Conservation (phyloP, 2,113 vertebrate genomes). For the Aphyosemion australe region DNA sequence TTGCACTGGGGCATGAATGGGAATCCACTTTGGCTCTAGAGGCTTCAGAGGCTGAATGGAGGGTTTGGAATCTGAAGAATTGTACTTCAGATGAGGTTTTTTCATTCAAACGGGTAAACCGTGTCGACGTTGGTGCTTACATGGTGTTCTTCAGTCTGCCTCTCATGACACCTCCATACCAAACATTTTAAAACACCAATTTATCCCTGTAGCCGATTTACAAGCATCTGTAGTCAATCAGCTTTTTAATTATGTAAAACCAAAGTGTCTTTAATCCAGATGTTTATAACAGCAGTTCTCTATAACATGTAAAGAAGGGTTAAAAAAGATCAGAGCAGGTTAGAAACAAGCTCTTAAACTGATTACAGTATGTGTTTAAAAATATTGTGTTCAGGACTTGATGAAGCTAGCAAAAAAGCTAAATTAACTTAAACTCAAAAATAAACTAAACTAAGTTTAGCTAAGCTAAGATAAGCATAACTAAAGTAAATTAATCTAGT, state of each 20-base stretch:
- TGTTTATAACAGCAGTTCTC: neutral
- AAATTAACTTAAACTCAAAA: too few species aligned
- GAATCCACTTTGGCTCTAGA: slow-evolving; percentile 6
- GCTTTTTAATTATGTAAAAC: too few species aligned
- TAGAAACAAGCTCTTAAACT: too few species aligned
- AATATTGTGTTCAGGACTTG: neutral
- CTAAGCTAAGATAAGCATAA: too few species aligned
- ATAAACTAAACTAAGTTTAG: too few species aligned
- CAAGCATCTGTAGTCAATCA: neutral
- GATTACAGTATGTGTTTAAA: too few species aligned
- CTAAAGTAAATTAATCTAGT: too few species aligned
- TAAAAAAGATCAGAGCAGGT: too few species aligned
- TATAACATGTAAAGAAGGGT: too few species aligned
- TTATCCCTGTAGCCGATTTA: neutral
- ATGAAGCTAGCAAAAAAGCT: neutral
- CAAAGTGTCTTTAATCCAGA: too few species aligned
- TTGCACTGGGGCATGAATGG: slow-evolving; percentile 38
- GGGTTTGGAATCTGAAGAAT: slow-evolving; percentile 29
- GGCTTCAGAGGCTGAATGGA: slow-evolving; percentile 22
- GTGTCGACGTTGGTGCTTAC: neutral
- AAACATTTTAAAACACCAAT: slow-evolving; percentile 2
- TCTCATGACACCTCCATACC: neutral
- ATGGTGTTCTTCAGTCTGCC: neutral
- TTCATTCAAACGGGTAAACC: neutral
- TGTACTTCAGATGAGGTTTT: neutral